Base-by-base conservation (phyloP, 2,797 vertebrate species). In the Octomys mimax region DNA sequence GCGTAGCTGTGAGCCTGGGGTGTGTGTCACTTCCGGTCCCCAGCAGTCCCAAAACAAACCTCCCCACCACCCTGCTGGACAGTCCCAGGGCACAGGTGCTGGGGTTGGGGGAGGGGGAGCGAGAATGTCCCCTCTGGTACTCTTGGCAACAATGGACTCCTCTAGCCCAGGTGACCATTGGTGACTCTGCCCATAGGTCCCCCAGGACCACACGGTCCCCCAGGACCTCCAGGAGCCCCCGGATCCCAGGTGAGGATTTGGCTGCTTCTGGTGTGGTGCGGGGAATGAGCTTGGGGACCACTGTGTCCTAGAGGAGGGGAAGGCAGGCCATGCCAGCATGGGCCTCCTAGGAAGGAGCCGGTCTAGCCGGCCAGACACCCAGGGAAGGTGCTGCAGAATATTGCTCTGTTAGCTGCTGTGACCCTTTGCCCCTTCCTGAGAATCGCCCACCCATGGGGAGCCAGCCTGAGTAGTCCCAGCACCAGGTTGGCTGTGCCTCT, bases 121-220 rank as follows among this genome's bases (percentile, higher is more conserved):
- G 64, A 33, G 36, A 59, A 31, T 9, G 28, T 22, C 39, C 5
- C 28, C 78, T 77, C 54, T 4, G 4, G 68, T 31, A 3, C 46
- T 59, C 8, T 26, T 18, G 3, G 64, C 85, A 10, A 1, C 61
- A 11, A 5, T 14, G 26, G 54, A 19, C 26, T 52, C 83, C 87
- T 54, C 52, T 42, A 62, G 52, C 39, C 46, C 42, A 36, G 97
- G 5, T 94, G 98, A 96, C 95, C 87, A 24, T 42, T 52, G 66
- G 13, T 87, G 73, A 52, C 97, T 96, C 77, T 98, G 28, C 97
- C 98, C 28, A 97, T 98, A 88, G 99, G 99, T 33, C 98, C 98
- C n/a, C 98, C 98, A 26, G 98, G 99, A 92, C 98, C 98, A 81
- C 98, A 98, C 39, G 99, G 99, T 5, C 98, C 98, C 42, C 98